Evolutionary conservation across 2,888 invertebrate species (phyloP), one percentile per base, ranked within the genome.

Genomic region (Platycheirus rosarum): DNA sequence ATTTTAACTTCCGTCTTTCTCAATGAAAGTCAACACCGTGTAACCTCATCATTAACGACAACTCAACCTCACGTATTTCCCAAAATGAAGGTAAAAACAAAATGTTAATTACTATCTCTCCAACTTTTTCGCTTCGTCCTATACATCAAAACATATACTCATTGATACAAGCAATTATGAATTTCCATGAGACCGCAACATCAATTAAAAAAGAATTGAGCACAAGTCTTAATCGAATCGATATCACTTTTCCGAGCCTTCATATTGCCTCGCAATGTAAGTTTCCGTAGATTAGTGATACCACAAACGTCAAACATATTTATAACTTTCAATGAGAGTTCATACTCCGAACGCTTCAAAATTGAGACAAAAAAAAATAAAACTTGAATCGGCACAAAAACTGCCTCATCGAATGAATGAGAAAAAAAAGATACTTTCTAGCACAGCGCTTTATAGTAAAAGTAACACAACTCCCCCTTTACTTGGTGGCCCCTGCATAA

Each of bases 1-100:
- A 57, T 49, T 37, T n/a, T n/a, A n/a, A 65, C 76, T 77, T 77
- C 70, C 76, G 70, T 73, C 71, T 73, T 66, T 66, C 73, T 57
- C 71, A 73, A 66, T 71, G 65, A 51, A 60, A 55, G 57, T 60
- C 49, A 49, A 57, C 48, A 60, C 26, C 51, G 51, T 23, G 16
- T 51, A 32, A 13, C 44, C 42, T 44, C 60, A 44, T 35, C 29
- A 42, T 16, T 16, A 42, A 14, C 57, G 29, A 18, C 44, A 37
- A 63, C 35, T 53, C 29, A 62, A 69, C 62, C 62, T 69, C 51
- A 49, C 53, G 44, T 35, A 49, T 51, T 53, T 75, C 68, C 60
- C 48, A 49, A 55, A 55, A 14, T 13, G n/a, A 57, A 69, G 7
- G 32, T 18, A 48, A 48, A 32, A 26, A 29, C 11, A 60, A 55